A percentile compares a stretch with the other conserved stretches of the same genome.
phyloP scores from a whole-genome alignment of 2,888 invertebrate species.

The Conomelus anceps region DNA sequence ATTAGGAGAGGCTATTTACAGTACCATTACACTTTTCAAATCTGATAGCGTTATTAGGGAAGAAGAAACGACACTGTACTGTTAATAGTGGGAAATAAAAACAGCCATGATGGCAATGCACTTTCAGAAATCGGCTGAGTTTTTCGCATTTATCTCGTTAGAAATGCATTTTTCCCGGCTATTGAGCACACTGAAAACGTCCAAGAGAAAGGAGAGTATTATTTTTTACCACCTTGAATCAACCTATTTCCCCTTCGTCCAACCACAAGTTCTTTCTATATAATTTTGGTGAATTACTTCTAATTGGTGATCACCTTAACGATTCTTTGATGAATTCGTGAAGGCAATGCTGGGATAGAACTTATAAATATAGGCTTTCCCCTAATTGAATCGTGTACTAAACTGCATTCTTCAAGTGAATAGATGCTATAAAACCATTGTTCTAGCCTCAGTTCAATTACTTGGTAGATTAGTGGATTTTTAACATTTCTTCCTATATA shows the following conservation, averaged over 20 bases:
- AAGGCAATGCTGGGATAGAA: not conserved
- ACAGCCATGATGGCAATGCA: not conserved
- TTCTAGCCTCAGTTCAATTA: not conserved
- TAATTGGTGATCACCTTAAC: not conserved
- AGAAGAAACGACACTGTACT: not conserved
- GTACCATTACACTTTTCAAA: not conserved
- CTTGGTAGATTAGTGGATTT: not conserved
- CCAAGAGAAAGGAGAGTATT: not conserved
- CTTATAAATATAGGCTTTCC: not conserved
- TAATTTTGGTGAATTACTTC: not conserved
- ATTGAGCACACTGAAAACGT: not conserved
- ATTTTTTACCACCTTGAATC: not conserved
- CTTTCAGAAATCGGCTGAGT: not conserved
- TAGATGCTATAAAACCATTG: not conserved
- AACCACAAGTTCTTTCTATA: not conserved
- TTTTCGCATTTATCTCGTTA: not conserved
- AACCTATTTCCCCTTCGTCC: not conserved
- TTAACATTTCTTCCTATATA: not conserved
- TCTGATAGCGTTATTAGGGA: not conserved
- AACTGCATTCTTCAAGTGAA: not conserved
- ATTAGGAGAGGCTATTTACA: not conserved
- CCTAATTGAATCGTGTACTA: not conserved
- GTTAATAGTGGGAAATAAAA: not conserved
- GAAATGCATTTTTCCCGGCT: not conserved
- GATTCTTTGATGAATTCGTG: not conserved